Conservation (phyloP, 2,113 vertebrate species). For the Brachionichthys hirsutus region DNA sequence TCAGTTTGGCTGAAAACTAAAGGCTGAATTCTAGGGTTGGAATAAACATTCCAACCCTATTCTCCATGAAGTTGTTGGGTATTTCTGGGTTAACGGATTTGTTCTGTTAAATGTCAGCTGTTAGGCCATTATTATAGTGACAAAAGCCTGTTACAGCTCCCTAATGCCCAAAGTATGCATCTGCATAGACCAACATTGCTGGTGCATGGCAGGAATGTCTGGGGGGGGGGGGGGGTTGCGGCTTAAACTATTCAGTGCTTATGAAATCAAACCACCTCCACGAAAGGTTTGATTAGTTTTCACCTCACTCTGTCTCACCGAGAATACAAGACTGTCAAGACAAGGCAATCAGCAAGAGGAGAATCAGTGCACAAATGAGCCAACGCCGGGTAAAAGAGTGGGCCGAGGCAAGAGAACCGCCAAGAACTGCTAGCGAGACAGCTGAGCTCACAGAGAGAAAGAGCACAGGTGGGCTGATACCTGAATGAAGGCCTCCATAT, state of each 20-base stretch:
- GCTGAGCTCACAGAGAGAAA: conserved; percentile 66
- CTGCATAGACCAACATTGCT: conserved; percentile 21
- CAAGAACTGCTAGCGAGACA: conserved; percentile 79
- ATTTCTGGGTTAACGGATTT: background rate
- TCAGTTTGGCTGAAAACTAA: conserved; percentile 1
- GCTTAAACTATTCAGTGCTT: conserved; percentile 1
- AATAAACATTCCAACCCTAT: background rate
- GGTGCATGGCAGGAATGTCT: conserved; percentile 20
- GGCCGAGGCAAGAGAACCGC: conserved; percentile 70
- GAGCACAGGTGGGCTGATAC: conserved; percentile 78
- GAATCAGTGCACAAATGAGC: conserved; percentile 62
- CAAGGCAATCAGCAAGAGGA: conserved; percentile 61
- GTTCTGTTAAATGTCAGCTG: background rate
- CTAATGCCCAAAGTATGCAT: conserved; percentile 20
- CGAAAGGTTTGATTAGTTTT: conserved; percentile 8
- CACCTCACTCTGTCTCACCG: conserved; percentile 12
- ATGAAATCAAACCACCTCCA: conserved; percentile 16
- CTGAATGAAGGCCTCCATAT: conserved; percentile 98
- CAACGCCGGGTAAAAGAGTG: conserved; percentile 53
- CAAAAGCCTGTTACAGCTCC: too few relatives aligned
- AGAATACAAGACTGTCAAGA: conserved; percentile 28
- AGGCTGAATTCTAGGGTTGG: background rate
- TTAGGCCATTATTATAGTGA: too few relatives aligned
- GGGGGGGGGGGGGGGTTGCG: conserved; percentile 9
- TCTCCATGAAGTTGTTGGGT: too few relatives aligned